A percentile compares a stretch with the other conserved stretches of the same genome.
These are phyloP conservation scores for Antedon bifida DNA, from an alignment of 35 echinoderm and acorn worm genomes.

Conservation along the genomic window DNA sequence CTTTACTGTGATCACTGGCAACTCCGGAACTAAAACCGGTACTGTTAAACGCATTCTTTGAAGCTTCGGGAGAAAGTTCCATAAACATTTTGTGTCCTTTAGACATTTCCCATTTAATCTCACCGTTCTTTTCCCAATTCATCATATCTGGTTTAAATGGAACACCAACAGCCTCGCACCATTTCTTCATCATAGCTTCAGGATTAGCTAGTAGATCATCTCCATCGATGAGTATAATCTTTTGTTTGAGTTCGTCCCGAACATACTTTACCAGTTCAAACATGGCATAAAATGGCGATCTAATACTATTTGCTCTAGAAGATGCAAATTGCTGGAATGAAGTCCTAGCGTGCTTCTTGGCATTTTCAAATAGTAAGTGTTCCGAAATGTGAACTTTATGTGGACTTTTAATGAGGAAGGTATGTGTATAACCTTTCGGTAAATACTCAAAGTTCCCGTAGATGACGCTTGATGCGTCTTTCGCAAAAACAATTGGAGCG, in stretches of 20 bases:
- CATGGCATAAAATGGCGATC: background rate
- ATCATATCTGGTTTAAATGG: background rate
- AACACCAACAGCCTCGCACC: background rate
- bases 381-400: background rate
- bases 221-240: background rate
- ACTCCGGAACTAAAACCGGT: background rate
- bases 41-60: background rate
- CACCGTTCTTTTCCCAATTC: background rate
- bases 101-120: background rate
- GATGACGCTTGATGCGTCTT: background rate
- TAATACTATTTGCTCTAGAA: background rate
- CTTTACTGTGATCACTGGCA: background rate
- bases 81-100: background rate
- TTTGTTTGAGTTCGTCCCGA: background rate
- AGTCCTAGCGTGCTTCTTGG: background rate
- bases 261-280: background rate
- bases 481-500: background rate
- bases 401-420: background rate
- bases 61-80: background rate
- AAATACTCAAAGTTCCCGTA: background rate
- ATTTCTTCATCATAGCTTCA: conserved; percentile 4
- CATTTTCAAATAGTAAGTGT: background rate
- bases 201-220: background rate
- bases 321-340: too few species aligned
- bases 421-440: background rate